Conservation (phyloP, 2,888 invertebrate genomes). For the Pyrocoelia pectoralis region DNA sequence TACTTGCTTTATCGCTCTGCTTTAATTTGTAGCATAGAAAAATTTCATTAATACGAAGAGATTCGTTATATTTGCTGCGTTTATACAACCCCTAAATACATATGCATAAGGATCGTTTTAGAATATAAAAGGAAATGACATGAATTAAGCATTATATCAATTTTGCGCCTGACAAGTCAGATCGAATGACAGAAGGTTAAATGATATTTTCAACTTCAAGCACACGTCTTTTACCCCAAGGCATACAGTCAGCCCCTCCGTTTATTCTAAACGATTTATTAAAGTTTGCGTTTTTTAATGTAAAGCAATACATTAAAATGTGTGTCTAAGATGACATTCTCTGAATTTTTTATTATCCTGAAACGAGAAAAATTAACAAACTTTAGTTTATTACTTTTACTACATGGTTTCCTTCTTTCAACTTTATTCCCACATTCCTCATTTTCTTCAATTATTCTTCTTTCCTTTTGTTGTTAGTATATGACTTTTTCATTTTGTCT, state of each 20-base stretch:
- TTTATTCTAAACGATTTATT: constrained; percentile 12
- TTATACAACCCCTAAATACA: constrained; percentile 43
- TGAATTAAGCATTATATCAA: constrained; percentile 61
- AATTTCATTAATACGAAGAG: constrained; percentile 4
- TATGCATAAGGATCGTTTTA: constrained; percentile 52
- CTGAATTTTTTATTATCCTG: too few relatives aligned
- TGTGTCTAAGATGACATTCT: too few relatives aligned
- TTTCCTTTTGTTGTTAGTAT: too few relatives aligned
- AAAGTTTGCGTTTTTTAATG: not conserved
- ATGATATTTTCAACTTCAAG: constrained; percentile 41
- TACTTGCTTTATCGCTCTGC: not conserved
- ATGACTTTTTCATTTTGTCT: too few relatives aligned
- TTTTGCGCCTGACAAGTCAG: constrained; percentile 59
- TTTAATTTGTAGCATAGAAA: not conserved
- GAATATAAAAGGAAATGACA: constrained; percentile 48
- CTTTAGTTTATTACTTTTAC: too few relatives aligned
- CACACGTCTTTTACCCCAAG: constrained; percentile 30
- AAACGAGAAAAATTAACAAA: too few relatives aligned
- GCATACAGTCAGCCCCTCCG: constrained; percentile 19
- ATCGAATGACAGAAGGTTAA: constrained; percentile 60
- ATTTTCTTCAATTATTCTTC: too few relatives aligned
- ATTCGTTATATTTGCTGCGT: constrained; percentile 9
- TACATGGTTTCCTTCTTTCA: too few relatives aligned
- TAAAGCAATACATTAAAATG: not conserved
- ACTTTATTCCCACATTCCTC: too few relatives aligned